Evolutionary conservation across 1,140 invertebrate genomes (phyloP), one percentile per base, ranked within the genome.

Genomic region (Trachymyrmex cornetzi): DNA sequence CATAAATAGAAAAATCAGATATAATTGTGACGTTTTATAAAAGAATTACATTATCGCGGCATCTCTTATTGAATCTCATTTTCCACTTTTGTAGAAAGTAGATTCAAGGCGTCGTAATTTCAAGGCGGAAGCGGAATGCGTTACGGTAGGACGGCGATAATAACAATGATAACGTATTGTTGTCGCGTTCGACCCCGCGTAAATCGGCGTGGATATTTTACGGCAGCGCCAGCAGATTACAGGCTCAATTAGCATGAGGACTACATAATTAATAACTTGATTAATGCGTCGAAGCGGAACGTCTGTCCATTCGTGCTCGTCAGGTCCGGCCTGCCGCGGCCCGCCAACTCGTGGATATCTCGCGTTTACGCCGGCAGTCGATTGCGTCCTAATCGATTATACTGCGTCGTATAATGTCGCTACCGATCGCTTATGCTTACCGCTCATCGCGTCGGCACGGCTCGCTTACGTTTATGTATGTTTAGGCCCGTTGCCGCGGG

Each of bases 241-340:
- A 92, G 87, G 88, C 71, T 80, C 91, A 91, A 93, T 94, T 93
- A 93, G 88, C 90, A 93, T 94, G 77, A 86, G 69, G 90, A 92
- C 92, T 92, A 92, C 89, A 91, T 92, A 92, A 94, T 93, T 92
- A 92, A 92, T 93, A 89, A 87, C 88, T 90, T 84, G 88, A 93
- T 93, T 91, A 93, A 92, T 93, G 92, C 91, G 88, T 80, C 88
- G 90, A 89, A 87, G 91, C 92, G 92, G 87, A 93, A 93, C 91
- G 92, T 92, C 89, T 92, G 92, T 82, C 89, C 72, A 79, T 86
- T 89, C 84, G 87, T 85, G 80, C 86, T 81, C 77, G 85, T 89
- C 88, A 75, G 79, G 22, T 57, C 69, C 74, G 63, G 38, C 24
- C 50, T 14, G 48, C 77, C 63, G 72, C 69, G 75, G 22, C 30